Base-by-base conservation (phyloP, 2,888 invertebrate genomes). In the Agapostemon virescens region DNA sequence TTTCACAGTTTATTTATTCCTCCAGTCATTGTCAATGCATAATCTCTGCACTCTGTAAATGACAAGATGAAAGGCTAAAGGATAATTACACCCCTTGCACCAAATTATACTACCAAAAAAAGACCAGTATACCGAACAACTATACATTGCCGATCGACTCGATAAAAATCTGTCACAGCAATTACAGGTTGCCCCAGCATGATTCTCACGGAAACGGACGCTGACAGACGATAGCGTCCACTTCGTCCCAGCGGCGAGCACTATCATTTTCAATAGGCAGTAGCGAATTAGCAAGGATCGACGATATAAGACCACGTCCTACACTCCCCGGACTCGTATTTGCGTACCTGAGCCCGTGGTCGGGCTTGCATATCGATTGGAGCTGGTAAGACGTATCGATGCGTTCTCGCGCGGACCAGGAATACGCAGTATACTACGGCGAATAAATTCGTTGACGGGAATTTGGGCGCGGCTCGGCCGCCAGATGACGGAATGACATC, bases 331-430 rank as follows among this genome's bases (percentile, higher is more conserved):
- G n/a, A 49, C 74, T 67, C 69, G 75, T 71, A 81, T 81, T 81
- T 81, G 75, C 81, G 74, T 79, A 63, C 6, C 23, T 66, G 78
- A 73, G 63, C 52, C 66, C 52, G 69, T 58, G 81, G 66, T 78
- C 82, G 77, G 77, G 68, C 79, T 76, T 74, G 82, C 67, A 77
- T 83, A 83, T 83, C 82, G 83, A 83, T 83, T 61, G 69, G 63
- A 68, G 20, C 30, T 38, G 55, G 64, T 84, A 79, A 82, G 79
- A 79, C 75, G 75, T 69, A 77, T 81, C 83, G 74, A 76, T 77
- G 68, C 68, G 42, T 49, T 67, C 81, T 58, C 58, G 26, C 30
- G 15, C 30, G 72, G 73, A 61, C 73, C 75, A 69, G 61, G 30
- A 67, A 36, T 69, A 49, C 11, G n/a, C 11, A 49, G n/a, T 49